A percentile compares a stretch with the other conserved stretches of the same genome.
Conservation (phyloP, 2,888 invertebrate genomes). For the Pseudococcus viburni region DNA sequence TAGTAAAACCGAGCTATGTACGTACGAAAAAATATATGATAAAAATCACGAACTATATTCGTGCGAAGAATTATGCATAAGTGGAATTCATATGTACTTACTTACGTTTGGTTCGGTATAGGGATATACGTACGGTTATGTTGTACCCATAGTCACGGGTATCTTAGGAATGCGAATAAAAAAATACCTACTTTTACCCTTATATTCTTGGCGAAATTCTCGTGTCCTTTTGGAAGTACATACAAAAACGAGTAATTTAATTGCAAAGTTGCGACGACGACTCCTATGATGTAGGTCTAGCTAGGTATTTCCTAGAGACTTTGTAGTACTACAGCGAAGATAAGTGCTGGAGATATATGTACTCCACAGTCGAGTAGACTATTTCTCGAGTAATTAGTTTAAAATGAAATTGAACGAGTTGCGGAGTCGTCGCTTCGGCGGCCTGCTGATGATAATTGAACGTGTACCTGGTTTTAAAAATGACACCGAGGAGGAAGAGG, state of each 20-base stretch:
- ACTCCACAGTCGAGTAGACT: not conserved
- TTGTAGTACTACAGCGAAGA: not conserved
- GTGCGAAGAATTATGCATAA: constrained; percentile 29
- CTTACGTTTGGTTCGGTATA: not conserved
- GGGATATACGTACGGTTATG: not conserved
- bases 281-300: not conserved
- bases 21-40: constrained; percentile 6
- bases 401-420: constrained; percentile 28
- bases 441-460: not conserved
- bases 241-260: constrained; percentile 5
- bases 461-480: not conserved
- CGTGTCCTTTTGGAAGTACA: not conserved
- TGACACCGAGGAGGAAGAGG: not conserved
- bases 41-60: constrained; percentile 15
- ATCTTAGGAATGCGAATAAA: constrained; percentile 11
- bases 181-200: not conserved
- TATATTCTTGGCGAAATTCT: not conserved
- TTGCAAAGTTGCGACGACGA: not conserved
- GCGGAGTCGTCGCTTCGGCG: not conserved
- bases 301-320: not conserved
- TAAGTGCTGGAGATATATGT: not conserved
- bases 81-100: constrained; percentile 12
- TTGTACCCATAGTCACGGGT: not conserved
- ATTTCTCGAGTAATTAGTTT: constrained; percentile 47
- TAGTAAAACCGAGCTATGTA: not conserved